Conservation (phyloP, 2,797 vertebrate species). For the Psittacula echo region DNA sequence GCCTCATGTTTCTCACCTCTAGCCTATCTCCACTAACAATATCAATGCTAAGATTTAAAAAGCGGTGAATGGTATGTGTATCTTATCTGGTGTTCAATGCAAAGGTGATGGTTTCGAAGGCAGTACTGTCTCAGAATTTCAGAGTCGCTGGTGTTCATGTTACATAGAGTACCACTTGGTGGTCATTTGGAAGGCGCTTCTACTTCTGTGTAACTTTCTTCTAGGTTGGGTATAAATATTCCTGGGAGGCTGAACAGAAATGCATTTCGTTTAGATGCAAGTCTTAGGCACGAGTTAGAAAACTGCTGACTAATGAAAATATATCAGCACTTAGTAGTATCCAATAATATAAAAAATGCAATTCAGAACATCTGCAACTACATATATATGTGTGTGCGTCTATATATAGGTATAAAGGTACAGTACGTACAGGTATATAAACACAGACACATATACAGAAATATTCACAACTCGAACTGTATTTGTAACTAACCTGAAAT, state of each 20-base stretch:
- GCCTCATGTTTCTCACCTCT: not conserved
- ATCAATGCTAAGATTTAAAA: conserved; percentile 12
- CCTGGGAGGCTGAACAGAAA: conserved; percentile 78
- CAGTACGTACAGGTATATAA: conserved; percentile 59
- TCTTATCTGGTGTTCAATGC: conserved; percentile 34
- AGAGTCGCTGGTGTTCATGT: conserved; percentile 86
- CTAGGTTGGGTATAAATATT: conserved; percentile 81
- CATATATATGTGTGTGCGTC: conserved; percentile 58
- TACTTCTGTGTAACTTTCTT: conserved; percentile 70
- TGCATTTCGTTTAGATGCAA: conserved; percentile 78
- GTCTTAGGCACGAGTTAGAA: conserved; percentile 85
- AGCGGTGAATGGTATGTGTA: conserved; percentile 5
- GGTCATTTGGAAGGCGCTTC: conserved; percentile 83
- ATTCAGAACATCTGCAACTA: conserved; percentile 69
- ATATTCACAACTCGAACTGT: conserved; percentile 71
- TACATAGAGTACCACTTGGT: conserved; percentile 75
- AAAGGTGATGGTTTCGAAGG: conserved; percentile 71
- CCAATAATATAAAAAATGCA: conserved; percentile 81
- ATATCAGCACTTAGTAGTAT: conserved; percentile 78
- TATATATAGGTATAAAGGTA: conserved; percentile 64
- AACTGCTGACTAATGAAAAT: conserved; percentile 81
- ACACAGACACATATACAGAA: conserved; percentile 67
- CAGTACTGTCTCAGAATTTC: conserved; percentile 66
- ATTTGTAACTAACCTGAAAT: conserved; percentile 75
- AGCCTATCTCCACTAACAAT: conserved; percentile 14